Base-by-base conservation (phyloP, 2,888 invertebrate genomes). In the Epistrophe eligans region DNA sequence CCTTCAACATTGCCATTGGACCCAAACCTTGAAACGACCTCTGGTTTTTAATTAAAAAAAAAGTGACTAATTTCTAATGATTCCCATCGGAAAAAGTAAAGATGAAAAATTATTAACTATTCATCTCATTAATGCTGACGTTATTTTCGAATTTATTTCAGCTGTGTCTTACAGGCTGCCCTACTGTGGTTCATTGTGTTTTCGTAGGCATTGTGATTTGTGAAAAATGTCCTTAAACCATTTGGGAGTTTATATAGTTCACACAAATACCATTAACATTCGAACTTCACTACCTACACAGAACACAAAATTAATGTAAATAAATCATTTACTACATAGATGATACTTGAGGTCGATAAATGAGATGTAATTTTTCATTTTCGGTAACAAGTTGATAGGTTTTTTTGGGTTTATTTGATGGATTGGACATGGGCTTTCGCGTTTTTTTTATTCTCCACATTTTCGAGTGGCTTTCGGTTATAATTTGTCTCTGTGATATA, bases 281-380 rank as follows among this genome's bases (percentile, higher is more conserved):
- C 48, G 52, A 45, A 60, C 52, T 57, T 28, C 52, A 55, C 19
- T 19, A 13, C 24, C 24, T 24, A 24, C 35, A 77, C 58, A 52
- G 43, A 4, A 11, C 10, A 57, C 38, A 60, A 45, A 66, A 73
- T 32, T n/a, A 45, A 55, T 70, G 83, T 45, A 73, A 73, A 83
- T 62, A 70, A 77, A 70, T 83, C 70, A 83, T 83, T 62, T 77
- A 19, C 4, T 45, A n/a, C 11, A 24, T 24, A 35, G 4, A 17
- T 40, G 60, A 73, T 62, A 17, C 35, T 40, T n/a, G 40, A 70
- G 15, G 52, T 15, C 55, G 48, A 81, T 50, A 76, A 74, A 81
- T 81, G 76, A 64, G 62, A 19, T 45, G 62, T 62, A 43, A 76
- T 76, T 76, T 81, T 45, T 76, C 62, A 64, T 62, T 19, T 62